Conservation (phyloP, 2,113 vertebrate species). For the Trematomus loennbergii region DNA sequence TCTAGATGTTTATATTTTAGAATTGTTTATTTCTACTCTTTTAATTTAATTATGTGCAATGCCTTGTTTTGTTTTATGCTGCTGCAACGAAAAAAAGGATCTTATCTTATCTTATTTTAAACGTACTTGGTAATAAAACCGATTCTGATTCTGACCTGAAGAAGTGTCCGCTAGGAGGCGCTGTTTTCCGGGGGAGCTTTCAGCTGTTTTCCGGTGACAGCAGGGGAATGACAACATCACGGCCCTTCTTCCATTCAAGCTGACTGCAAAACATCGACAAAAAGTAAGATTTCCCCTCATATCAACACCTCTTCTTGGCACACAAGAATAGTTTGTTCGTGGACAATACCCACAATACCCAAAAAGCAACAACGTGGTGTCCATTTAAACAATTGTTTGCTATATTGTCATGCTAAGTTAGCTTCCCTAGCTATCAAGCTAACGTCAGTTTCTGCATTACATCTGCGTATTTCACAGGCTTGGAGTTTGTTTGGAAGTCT, state of each 20-base stretch:
- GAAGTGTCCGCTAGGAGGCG: neutral
- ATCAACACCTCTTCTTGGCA: fast-evolving
- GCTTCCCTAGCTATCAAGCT: constrained; percentile 64
- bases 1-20: no score
- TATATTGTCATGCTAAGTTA: constrained; percentile 36
- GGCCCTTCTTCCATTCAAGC: constrained; percentile 44
- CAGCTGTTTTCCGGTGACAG: constrained; percentile 64
- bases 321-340: fast-evolving
- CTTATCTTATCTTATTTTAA: no score
- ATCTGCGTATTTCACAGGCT: constrained; percentile 60
- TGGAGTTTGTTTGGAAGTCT: constrained; percentile 6
- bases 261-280: constrained; percentile 35
- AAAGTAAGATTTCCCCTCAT: constrained; percentile 61
- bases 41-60: no score
- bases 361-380: fast-evolving
- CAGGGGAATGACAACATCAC: constrained; percentile 61
- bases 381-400: neutral
- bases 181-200: neutral
- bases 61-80: no score
- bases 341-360: neutral
- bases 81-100: no score
- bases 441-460: constrained; percentile 46
- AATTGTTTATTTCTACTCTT: no score
- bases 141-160: no score
- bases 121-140: no score